Base-by-base conservation (phyloP, 1,140 invertebrate genomes). In the Heliconius melpomene region DNA sequence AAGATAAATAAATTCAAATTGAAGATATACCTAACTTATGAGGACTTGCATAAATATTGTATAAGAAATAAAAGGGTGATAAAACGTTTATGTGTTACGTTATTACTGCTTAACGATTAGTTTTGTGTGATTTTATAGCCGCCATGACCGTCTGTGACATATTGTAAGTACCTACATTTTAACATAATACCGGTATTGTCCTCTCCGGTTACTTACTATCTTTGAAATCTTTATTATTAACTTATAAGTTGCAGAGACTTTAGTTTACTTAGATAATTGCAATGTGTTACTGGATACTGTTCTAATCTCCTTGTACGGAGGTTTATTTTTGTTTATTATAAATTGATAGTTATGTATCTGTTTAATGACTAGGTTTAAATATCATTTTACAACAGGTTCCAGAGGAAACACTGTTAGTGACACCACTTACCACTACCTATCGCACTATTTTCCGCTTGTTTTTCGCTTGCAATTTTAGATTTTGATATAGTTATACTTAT, bases 61-160 rank as follows among this genome's bases (percentile, higher is more conserved):
- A 66, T 66, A 29, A 66, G 60, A 66, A 66, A 66, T 66, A 16
- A 66, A 66, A 66, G 3, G 60, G 60, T 66, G 60, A 66, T 66
- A 66, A 66, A 66, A 66, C 60, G 60, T 66, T 66, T 66, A 66
- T 66, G 60, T 66, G 26, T 7, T 29, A 29, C 26, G 60, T 66
- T 66, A 66, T 66, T 66, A 66, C 60, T 66, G 60, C 20, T 29
- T 66, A 66, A 66, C 60, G 60, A 66, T 66, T 66, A 66, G 11
- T 66, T 66, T 66, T 66, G 60, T 60, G 57, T 66, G 60, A 66
- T 66, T 66, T 66, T 66, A 66, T 66, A 66, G 60, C 23, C 23
- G 60, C 60, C 60, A 16, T 66, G 60, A 66, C 60, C 60, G 29
- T 66, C 11, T 66, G 60, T 66, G 26, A 66, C 60, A 66, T 66